Base-by-base conservation (phyloP, 2,113 vertebrate genomes). In the Lynx canadensis region DNA sequence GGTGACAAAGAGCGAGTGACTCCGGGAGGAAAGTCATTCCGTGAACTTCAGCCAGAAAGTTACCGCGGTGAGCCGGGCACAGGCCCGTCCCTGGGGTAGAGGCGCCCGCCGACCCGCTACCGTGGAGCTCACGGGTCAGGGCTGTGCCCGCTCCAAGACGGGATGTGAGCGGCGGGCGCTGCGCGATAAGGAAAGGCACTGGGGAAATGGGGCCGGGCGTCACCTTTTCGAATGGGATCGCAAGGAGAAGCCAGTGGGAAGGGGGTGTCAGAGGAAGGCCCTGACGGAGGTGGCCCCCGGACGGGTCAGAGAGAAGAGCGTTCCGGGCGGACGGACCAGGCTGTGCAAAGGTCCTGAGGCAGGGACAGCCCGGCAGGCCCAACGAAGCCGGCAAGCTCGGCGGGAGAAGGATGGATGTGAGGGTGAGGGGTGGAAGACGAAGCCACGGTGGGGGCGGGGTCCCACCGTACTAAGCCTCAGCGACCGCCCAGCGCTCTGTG, bases 11-110 rank as follows among this genome's bases (percentile, higher is more conserved):
- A 15, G 8, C 3, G 19, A 16, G 25, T 9, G 21, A 7, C 1
- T 4, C 36, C 15, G 9, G 76, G 60, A 18, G 48, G 36, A 68
- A 48, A 45, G 60, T 33, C 38, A 48, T 27, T 38, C 48, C 38
- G 19, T 65, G 7, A 8, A 38, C 8, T 13, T 13, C 16, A 10
- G 15, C 33, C 21, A 1, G 10, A 68, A 13, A n/a, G 60, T 18
- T 15, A 1, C 0, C 1, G 0, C 60, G 3, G 0, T 15, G 19
- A 7, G 29, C 19, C 18, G 8, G 5, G 27, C 13, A 10, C 18
- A 14, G 45, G 19, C 55, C 71, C 13, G 18, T 13, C 48, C 71
- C 71, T 18, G 5, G 38, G 50, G 23, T 13, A 8, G 1, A 45
- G 38, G 73, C 7, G 14, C 41, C 41, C 14, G 4, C 1, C 21